These are phyloP conservation scores for Cryptotermes secundus DNA, from an alignment of 1,140 invertebrate species.

Conservation along the genomic window DNA sequence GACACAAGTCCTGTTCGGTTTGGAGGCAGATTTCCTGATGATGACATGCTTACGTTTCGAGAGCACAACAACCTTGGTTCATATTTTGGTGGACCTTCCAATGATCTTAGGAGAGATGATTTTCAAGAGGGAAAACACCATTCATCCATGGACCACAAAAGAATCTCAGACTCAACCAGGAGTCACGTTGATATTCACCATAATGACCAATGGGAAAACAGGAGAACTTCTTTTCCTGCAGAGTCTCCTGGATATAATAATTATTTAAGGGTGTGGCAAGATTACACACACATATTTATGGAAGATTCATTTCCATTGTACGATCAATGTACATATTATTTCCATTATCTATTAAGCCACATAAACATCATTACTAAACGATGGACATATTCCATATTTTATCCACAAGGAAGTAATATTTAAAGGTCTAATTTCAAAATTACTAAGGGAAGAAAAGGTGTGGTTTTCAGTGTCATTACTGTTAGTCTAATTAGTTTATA, in stretches of 20 bases:
- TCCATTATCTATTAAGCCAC: not conserved
- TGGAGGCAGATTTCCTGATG: conserved; percentile 30
- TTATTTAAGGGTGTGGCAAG: conserved; percentile 32
- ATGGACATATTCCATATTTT: not conserved
- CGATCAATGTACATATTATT: not conserved
- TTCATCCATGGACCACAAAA: conserved; percentile 3
- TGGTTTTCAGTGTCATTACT: conserved; percentile 27
- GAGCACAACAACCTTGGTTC: not conserved
- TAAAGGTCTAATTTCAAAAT: not conserved
- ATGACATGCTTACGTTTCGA: conserved; percentile 25
- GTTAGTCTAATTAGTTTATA: not conserved
- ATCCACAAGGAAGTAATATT: not conserved
- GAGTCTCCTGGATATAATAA: conserved; percentile 29
- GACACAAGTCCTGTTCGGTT: conserved; percentile 27
- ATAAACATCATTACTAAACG: not conserved
- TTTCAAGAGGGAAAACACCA: not conserved
- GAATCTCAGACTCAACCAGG: not conserved
- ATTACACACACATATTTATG: not conserved
- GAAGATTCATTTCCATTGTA: not conserved
- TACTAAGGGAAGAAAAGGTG: conserved; percentile 11
- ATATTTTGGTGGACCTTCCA: not conserved
- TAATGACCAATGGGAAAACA: conserved; percentile 21
- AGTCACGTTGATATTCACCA: conserved; percentile 23
- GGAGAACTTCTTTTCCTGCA: conserved; percentile 26
- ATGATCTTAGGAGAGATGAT: conserved; percentile 29